Evolutionary conservation across 2,113 vertebrate species (phyloP).

Genomic region (Carassius auratus): DNA sequence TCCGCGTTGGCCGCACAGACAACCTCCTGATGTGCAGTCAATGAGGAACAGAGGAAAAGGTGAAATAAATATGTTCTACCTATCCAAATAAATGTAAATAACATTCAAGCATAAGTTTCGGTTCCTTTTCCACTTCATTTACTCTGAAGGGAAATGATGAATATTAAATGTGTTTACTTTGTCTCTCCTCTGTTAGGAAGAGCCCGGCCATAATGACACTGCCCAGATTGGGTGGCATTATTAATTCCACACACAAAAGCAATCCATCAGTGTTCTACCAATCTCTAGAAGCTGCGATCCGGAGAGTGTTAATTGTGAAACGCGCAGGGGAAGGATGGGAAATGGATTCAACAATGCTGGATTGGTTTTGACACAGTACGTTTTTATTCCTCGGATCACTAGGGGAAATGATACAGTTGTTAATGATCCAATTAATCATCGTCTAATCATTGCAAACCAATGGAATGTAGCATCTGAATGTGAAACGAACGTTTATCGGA

Average conservation of each 20-base stretch:
- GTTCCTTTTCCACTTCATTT: slow-evolving; percentile 68
- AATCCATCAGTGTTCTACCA: slow-evolving; percentile 67
- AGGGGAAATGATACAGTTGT: slow-evolving; percentile 27
- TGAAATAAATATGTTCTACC: slow-evolving; percentile 72
- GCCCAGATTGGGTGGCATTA: slow-evolving; percentile 69
- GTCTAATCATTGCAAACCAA: slow-evolving; percentile 21
- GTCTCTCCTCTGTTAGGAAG: slow-evolving; percentile 64
- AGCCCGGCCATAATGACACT: slow-evolving; percentile 64
- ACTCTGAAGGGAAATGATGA: slow-evolving; percentile 67
- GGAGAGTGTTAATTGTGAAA: slow-evolving; percentile 50
- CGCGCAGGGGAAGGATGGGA: slow-evolving; percentile 26
- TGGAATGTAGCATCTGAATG: slow-evolving; percentile 2
- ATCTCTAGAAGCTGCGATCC: slow-evolving; percentile 57
- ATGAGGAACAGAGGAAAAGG: slow-evolving; percentile 60
- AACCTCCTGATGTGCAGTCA: slow-evolving; percentile 67
- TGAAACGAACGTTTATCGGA: neutral
- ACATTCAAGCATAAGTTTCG: slow-evolving; percentile 60
- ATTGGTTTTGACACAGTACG: slow-evolving; percentile 27
- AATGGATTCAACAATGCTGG: slow-evolving; percentile 24
- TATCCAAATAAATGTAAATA: slow-evolving; percentile 74
- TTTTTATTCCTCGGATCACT: slow-evolving; percentile 43
- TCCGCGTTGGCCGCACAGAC: slow-evolving; percentile 45
- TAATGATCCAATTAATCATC: slow-evolving; percentile 48
- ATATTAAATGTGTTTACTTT: slow-evolving; percentile 76
- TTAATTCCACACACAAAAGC: slow-evolving; percentile 73